phyloP scores from a whole-genome alignment of 2,113 vertebrate species.

The Gracilinanus agilis region DNA sequence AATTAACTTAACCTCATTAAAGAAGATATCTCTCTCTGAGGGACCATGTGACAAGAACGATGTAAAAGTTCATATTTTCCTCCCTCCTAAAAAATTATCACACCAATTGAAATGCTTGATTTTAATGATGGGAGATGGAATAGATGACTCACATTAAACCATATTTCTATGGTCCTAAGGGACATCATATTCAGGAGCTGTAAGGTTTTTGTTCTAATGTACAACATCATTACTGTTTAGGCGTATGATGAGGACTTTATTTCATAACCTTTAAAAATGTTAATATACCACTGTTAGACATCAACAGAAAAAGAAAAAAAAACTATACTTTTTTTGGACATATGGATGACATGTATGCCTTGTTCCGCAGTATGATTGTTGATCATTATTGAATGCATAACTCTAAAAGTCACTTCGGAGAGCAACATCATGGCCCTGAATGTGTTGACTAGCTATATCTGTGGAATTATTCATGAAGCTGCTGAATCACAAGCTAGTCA shows the following conservation, averaged over 20 bases:
- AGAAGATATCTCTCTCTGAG: conserved; percentile 36
- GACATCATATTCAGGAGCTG: background rate
- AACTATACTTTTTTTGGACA: background rate
- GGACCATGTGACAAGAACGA: background rate
- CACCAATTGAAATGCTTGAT: conserved; percentile 28
- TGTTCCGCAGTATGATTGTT: conserved; percentile 10
- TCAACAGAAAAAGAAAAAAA: background rate
- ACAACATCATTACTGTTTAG: background rate
- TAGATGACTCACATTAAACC: background rate
- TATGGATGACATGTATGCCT: conserved; percentile 3
- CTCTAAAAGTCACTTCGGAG: conserved; percentile 19
- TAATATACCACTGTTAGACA: background rate
- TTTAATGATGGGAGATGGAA: conserved; percentile 21
- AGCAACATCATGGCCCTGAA: background rate
- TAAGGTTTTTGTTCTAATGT: conserved; percentile 15
- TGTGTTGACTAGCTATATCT: conserved; percentile 21
- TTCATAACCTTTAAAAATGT: background rate
- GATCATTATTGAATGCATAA: background rate
- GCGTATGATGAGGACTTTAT: conserved; percentile 12
- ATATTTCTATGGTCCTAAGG: background rate
- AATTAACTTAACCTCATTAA: conserved; percentile 56
- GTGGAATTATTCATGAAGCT: conserved; percentile 60
- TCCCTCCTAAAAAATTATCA: conserved; percentile 19
- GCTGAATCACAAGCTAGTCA: conserved; percentile 28
- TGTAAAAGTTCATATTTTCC: conserved; percentile 58